These are phyloP conservation scores for Hoplodrina ambigua DNA, from an alignment of 2,888 invertebrate species.

Conservation along the genomic window DNA sequence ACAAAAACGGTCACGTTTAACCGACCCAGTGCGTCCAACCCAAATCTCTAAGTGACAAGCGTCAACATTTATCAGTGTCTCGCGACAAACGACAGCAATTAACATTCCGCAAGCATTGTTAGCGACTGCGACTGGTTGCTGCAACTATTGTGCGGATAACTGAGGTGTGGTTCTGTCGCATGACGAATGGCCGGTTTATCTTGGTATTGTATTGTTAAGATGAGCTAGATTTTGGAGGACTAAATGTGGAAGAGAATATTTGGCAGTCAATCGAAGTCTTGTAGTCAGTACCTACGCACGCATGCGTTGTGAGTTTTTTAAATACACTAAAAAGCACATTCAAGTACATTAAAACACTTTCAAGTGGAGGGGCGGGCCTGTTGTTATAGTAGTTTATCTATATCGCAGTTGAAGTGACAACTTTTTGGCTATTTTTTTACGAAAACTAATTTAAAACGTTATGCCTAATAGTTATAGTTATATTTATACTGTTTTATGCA, in stretches of 20 bases:
- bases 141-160: constrained; percentile 65
- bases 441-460: too few species aligned
- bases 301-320: too few species aligned
- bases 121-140: constrained; percentile 70
- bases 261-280: too few species aligned
- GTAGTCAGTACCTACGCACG: too few species aligned
- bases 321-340: too few species aligned
- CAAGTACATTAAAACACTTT: too few species aligned
- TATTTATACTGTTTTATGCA: too few species aligned
- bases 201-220: constrained; percentile 39
- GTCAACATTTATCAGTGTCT: constrained; percentile 89
- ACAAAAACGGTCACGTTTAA: constrained; percentile 55
- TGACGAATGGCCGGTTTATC: constrained; percentile 60
- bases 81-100: constrained; percentile 88
- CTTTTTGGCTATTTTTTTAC: too few species aligned
- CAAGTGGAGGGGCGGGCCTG: too few species aligned
- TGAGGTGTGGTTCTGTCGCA: constrained; percentile 59
- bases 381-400: too few species aligned
- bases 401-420: too few species aligned
- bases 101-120: constrained; percentile 86
- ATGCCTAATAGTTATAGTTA: too few species aligned
- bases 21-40: constrained; percentile 70
- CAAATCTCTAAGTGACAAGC: constrained; percentile 83
- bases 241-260: background rate
- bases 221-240: background rate